phyloP scores from a whole-genome alignment of 2,888 invertebrate genomes.

The Celastrina argiolus region DNA sequence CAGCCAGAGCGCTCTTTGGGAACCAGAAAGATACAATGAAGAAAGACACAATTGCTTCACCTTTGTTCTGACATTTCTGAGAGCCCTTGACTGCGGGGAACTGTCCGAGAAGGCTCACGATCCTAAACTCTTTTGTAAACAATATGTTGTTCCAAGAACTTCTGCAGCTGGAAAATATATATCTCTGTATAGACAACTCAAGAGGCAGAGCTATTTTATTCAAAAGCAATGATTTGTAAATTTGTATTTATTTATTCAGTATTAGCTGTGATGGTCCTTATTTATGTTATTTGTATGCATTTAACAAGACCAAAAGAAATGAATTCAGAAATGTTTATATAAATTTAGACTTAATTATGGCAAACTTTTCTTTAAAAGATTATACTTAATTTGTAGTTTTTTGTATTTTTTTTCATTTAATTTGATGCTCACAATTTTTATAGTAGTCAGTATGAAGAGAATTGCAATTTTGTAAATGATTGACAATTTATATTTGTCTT shows the following conservation, averaged over 20 bases:
- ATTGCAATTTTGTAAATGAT: neutral
- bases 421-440: neutral
- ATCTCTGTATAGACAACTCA: constrained; percentile 86
- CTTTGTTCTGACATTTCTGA: constrained; percentile 89
- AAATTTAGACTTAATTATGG: neutral
- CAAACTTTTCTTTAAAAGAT: neutral
- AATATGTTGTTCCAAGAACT: constrained; percentile 88
- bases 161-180: constrained; percentile 91
- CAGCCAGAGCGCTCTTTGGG: constrained; percentile 81
- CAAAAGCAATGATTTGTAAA: constrained; percentile 60
- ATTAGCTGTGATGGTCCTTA: constrained; percentile 74
- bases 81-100: constrained; percentile 83
- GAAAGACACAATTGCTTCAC: constrained; percentile 90
- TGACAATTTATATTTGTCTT: constrained; percentile 12
- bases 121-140: constrained; percentile 86
- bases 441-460: neutral
- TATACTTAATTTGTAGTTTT: neutral
- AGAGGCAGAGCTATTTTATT: constrained; percentile 67
- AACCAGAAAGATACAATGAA: constrained; percentile 83
- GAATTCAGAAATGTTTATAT: constrained; percentile 6
- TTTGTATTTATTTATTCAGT: constrained; percentile 66
- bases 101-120: constrained; percentile 82
- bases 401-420: too few species aligned
- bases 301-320: constrained; percentile 66
- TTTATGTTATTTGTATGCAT: constrained; percentile 65